Base-by-base conservation (phyloP, 2,797 vertebrate genomes). In the Amniataba percoides region DNA sequence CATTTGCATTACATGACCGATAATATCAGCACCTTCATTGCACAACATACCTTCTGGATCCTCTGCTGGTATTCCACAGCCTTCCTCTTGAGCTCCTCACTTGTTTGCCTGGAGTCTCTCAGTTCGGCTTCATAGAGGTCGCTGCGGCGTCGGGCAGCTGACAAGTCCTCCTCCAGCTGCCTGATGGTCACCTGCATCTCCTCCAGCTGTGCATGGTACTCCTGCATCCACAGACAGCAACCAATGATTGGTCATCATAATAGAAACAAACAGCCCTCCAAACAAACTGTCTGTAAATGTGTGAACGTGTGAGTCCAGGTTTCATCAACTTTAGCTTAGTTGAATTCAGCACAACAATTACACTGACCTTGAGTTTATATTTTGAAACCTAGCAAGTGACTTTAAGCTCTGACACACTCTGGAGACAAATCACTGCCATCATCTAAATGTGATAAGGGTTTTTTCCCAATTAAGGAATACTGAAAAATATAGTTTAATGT, bases 141-240 rank as follows among this genome's bases (percentile, higher is more conserved):
- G 0, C 98, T 99, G 71, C 98, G 97, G 76, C 98, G 96, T 60
- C 98, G 96, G 21, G 98, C 98, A 0, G 97, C 97, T 10, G 97
- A 97, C 25, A 99, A 96, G 85, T 99, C 98, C 86, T 99, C 98
- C 89, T 99, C 98, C 86, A 99, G 92, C 77, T 99, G 98, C 82
- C 97, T 96, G 95, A 99, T 97, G 95, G 97, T 97, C 65, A 99
- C 94, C 78, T 97, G 97, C 98, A 99, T 99, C 87, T 99, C 98
- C 85, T 99, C 98, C 78, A 99, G 94, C 92, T 99, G 98, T 77
- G 98, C 97, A 79, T 99, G 98, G 91, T 99, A 99, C 85, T 99
- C 98, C 98, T 99, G 48, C 57, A 5, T 34, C 1, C 72, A 79
- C 0, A 67, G 14, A 75, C 1, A 46, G 23, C 42, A 83, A 31